Percentiles rank a stretch among this genome's conserved stretches.
Conservation (phyloP, 2,797 vertebrate genomes). For the Girardinus metallicus region DNA sequence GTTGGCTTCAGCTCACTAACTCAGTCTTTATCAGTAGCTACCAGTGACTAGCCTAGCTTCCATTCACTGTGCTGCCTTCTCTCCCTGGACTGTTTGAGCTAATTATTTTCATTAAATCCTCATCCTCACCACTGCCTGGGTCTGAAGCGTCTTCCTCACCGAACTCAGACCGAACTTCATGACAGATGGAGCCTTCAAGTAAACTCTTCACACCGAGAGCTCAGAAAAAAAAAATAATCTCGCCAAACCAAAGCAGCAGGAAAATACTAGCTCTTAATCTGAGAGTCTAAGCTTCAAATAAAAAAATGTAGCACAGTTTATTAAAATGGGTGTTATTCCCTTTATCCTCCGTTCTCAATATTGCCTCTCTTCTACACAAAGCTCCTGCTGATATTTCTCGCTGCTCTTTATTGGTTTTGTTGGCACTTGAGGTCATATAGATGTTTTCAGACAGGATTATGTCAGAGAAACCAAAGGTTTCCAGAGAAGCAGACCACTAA, state of each 20-base stretch:
- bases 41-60: too few relatives aligned
- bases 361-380: constrained; percentile 37
- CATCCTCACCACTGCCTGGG: too few relatives aligned
- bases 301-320: constrained; percentile 40
- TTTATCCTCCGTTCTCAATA: constrained; percentile 35
- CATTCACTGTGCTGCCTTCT: too few relatives aligned
- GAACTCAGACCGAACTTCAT: too few relatives aligned
- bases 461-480: constrained; percentile 49
- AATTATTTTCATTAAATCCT: too few relatives aligned
- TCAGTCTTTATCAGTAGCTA: too few relatives aligned
- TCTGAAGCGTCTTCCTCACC: too few relatives aligned
- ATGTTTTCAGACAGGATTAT: constrained; percentile 18
- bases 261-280: constrained; percentile 37
- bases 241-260: constrained; percentile 7
- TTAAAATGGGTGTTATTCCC: constrained; percentile 34
- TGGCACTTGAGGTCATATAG: constrained; percentile 13
- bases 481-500: constrained; percentile 2
- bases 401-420: constrained; percentile 51
- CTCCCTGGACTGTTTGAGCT: too few relatives aligned
- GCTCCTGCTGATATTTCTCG: constrained; percentile 52
- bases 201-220: neutral
- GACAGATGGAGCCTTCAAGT: neutral
- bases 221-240: neutral
- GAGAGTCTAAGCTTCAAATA: constrained; percentile 22
- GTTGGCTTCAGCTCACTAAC: too few relatives aligned